Conservation (phyloP, 2,113 vertebrate genomes). For the Silurus glanis region DNA sequence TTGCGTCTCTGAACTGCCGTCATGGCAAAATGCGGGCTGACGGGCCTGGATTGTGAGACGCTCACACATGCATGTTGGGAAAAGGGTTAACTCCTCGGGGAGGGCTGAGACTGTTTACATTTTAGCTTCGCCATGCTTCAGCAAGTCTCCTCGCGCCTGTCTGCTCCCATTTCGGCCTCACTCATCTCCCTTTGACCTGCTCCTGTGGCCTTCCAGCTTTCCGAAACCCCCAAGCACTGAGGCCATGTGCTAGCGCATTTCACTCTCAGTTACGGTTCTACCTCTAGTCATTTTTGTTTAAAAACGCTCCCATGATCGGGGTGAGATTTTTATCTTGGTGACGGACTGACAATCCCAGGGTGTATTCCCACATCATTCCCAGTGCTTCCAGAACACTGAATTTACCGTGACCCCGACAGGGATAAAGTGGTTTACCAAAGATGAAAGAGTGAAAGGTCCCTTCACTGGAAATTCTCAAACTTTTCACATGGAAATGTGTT, state of each 20-base stretch:
- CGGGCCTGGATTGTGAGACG: constrained; percentile 1
- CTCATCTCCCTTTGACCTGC: constrained; percentile 26
- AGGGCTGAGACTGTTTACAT: constrained; percentile 50
- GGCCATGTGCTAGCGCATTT: not conserved
- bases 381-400: not conserved
- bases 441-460: not conserved
- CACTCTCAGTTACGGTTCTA: not conserved
- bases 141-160: constrained; percentile 35
- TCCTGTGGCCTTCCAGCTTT: not conserved
- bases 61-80: constrained; percentile 27
- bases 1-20: constrained; percentile 2
- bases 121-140: constrained; percentile 46
- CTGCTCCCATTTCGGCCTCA: constrained; percentile 25
- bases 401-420: not conserved
- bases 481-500: not conserved
- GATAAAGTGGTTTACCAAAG: not conserved
- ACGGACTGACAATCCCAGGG: not conserved
- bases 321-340: not conserved
- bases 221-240: not conserved
- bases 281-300: not conserved
- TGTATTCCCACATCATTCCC: not conserved
- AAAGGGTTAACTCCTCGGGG: constrained; percentile 37
- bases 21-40: constrained; percentile 30
- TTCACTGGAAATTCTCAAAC: not conserved
- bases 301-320: not conserved